A percentile compares a stretch with the other conserved stretches of the same genome.
phyloP scores from a whole-genome alignment of 1,140 invertebrate species.

The Schmidtea mediterranea region DNA sequence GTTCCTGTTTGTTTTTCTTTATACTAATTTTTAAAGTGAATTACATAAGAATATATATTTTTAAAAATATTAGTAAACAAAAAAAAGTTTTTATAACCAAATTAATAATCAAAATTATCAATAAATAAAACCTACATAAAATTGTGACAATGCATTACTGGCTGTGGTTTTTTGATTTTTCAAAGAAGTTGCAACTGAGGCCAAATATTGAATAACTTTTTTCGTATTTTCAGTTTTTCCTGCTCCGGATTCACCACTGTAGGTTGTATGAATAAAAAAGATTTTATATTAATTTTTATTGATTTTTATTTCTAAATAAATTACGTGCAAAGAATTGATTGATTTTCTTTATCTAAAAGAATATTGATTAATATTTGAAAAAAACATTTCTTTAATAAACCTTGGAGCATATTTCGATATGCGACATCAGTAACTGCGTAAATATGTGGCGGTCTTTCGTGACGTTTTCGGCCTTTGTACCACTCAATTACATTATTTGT shows the following conservation, averaged over 20 bases:
- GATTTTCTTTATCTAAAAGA: conserved; percentile 62
- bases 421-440: conserved; percentile 96
- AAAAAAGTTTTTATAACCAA: no score
- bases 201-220: conserved; percentile 98
- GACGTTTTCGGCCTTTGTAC: conserved; percentile 94
- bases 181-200: conserved; percentile 69
- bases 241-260: conserved; percentile 79
- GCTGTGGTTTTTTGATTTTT: conserved; percentile 9
- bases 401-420: conserved; percentile 90
- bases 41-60: no score
- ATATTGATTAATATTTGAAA: conserved; percentile 27
- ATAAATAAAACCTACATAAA: conserved; percentile 7
- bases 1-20: no score
- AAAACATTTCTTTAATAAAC: conserved; percentile 28
- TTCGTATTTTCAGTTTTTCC: conserved; percentile 99
- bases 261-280: conserved; percentile 10
- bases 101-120: no score
- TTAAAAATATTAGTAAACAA: no score
- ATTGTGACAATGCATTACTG: conserved; percentile 2
- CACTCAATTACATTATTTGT: conserved; percentile 94
- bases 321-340: conserved; percentile 85
- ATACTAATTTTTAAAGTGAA: no score
- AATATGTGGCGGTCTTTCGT: conserved; percentile 94
- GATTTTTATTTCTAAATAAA: conserved; percentile 9
- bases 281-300: not conserved